These are phyloP conservation scores for Phthorimaea operculella DNA, from an alignment of 1,140 invertebrate species.

Conservation along the genomic window DNA sequence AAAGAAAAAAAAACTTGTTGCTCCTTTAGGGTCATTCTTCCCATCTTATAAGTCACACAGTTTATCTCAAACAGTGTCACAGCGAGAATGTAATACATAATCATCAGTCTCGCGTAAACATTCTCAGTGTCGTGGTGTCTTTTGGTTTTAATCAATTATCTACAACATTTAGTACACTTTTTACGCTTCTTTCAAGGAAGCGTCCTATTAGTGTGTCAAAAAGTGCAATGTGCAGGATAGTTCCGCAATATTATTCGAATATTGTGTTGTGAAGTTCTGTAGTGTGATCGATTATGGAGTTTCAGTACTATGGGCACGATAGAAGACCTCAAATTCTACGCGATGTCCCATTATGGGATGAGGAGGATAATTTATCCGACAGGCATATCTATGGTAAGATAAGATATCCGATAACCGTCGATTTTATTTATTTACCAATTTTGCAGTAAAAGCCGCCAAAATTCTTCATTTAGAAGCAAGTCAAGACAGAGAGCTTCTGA, in stretches of 20 bases:
- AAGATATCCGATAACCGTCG: too few species aligned
- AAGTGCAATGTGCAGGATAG: too few species aligned
- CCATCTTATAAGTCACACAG: not conserved
- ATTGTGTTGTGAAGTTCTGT: slow-evolving; percentile 8
- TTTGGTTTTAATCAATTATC: not conserved
- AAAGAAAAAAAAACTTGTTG: too few species aligned
- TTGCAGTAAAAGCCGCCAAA: too few species aligned
- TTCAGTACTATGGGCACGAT: slow-evolving; percentile 55
- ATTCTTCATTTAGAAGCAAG: too few species aligned
- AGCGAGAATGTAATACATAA: slow-evolving; percentile 33
- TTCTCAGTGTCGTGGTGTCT: slow-evolving; percentile 36
- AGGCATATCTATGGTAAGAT: slow-evolving; percentile 47
- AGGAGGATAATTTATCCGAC: slow-evolving; percentile 56
- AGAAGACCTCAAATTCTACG: slow-evolving; percentile 33
- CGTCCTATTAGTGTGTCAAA: too few species aligned
- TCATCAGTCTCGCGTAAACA: slow-evolving; percentile 48
- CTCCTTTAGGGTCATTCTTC: not conserved
- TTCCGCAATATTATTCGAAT: not conserved
- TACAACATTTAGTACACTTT: too few species aligned
- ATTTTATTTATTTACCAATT: too few species aligned
- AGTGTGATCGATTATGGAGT: slow-evolving; percentile 37
- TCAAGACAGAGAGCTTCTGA: too few species aligned
- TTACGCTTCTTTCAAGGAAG: too few species aligned
- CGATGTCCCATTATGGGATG: slow-evolving; percentile 58
- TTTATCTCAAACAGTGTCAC: slow-evolving; percentile 51